Percentiles rank a stretch among this genome's conserved stretches.
phyloP scores from a whole-genome alignment of 1,140 invertebrate genomes.

The Drosophila pectinifera region DNA sequence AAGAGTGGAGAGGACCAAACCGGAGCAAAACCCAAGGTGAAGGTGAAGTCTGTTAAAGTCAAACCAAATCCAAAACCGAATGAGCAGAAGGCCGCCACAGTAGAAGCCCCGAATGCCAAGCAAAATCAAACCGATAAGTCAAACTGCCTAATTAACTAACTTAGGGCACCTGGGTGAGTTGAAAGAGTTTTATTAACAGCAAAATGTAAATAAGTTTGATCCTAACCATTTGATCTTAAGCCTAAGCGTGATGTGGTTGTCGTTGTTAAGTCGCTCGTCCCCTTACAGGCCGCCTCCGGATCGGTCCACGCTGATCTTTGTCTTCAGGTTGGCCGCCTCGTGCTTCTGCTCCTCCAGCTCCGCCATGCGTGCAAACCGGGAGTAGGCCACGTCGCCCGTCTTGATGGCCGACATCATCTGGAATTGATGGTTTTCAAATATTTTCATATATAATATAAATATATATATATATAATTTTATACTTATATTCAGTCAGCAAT shows the following conservation, averaged over 20 bases:
- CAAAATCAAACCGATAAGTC: constrained; percentile 1
- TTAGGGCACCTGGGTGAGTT: constrained; percentile 30
- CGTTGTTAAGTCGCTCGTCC: constrained; percentile 57
- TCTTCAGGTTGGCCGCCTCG: constrained; percentile 90
- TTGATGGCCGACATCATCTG: constrained; percentile 99
- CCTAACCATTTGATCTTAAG: constrained; percentile 57
- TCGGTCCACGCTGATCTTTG: constrained; percentile 94
- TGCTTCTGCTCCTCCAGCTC: constrained; percentile 94
- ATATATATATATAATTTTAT: background rate
- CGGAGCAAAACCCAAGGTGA: background rate
- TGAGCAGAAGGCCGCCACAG: background rate
- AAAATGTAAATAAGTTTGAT: constrained; percentile 71
- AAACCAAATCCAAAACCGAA: constrained; percentile 29
- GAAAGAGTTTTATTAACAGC: constrained; percentile 75
- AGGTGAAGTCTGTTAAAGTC: background rate
- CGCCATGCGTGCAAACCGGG: constrained; percentile 95
- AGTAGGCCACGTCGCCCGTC: constrained; percentile 95
- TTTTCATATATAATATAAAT: too few relatives aligned
- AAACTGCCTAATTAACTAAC: background rate
- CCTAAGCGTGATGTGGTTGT: constrained; percentile 45
- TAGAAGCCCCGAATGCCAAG: background rate
- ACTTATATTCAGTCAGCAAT: background rate
- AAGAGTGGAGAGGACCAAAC: background rate
- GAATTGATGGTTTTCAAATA: constrained; percentile 14
- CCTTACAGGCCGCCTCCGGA: constrained; percentile 96